These are phyloP conservation scores for Limnephilus lunatus DNA, from an alignment of 2,888 invertebrate species.

Conservation along the genomic window DNA sequence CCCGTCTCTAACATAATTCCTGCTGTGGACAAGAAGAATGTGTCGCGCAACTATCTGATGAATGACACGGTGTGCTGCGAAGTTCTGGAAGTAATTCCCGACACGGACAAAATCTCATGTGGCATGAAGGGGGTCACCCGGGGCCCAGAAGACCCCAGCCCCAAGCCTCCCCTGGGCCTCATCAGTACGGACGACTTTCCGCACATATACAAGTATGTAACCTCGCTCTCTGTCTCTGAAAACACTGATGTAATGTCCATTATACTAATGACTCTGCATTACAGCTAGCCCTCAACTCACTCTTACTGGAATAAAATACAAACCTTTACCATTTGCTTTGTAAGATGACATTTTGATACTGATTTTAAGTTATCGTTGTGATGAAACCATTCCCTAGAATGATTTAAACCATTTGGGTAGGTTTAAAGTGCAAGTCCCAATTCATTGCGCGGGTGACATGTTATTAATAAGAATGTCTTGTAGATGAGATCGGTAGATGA, in stretches of 20 bases:
- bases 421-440: background rate
- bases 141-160: slow-evolving; percentile 83
- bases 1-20: slow-evolving; percentile 85
- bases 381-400: background rate
- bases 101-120: slow-evolving; percentile 91
- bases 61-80: slow-evolving; percentile 93
- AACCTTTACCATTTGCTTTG: background rate
- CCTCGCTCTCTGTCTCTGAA: background rate
- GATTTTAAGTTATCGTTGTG: background rate
- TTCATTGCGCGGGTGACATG: background rate
- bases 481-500: slow-evolving; percentile 38
- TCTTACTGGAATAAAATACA: background rate
- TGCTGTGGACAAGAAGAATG: slow-evolving; percentile 88
- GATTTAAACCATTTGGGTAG: background rate
- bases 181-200: slow-evolving; percentile 90
- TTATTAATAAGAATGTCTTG: slow-evolving; percentile 26
- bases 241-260: background rate
- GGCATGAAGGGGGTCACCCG: slow-evolving; percentile 90
- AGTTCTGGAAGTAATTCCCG: slow-evolving; percentile 90
- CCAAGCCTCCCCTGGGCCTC: slow-evolving; percentile 87
- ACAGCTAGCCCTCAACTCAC: slow-evolving; percentile 8
- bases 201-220: slow-evolving; percentile 88
- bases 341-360: background rate
- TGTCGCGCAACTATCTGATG: slow-evolving; percentile 86
- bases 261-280: slow-evolving; percentile 34